phyloP scores from a whole-genome alignment of 2,888 invertebrate genomes.

The Clostera curtula region DNA sequence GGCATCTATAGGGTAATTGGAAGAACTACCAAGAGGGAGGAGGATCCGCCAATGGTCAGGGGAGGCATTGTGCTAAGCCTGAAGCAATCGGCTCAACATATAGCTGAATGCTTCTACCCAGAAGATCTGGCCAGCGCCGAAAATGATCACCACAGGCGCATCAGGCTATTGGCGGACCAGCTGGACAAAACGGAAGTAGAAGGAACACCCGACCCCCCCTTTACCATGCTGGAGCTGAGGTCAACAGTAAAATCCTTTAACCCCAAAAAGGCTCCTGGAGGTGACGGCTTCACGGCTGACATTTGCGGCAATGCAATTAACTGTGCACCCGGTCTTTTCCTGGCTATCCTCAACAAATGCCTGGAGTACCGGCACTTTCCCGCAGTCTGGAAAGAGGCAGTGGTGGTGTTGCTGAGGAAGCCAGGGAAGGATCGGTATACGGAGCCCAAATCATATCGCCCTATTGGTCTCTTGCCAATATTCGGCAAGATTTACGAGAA shows the following conservation, averaged over 20 bases:
- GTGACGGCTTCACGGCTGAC: constrained; percentile 4
- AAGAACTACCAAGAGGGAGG: constrained; percentile 1
- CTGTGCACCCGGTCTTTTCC: not conserved
- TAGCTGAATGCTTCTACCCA: constrained; percentile 6
- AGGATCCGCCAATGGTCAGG: not conserved
- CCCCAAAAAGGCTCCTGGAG: constrained; percentile 6
- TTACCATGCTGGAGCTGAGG: constrained; percentile 2
- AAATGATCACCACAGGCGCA: not conserved
- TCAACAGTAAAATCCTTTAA: constrained; percentile 1
- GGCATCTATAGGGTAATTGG: constrained; percentile 4
- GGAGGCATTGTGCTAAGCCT: constrained; percentile 3
- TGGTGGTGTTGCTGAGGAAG: not conserved
- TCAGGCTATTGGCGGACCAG: not conserved
- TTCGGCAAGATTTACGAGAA: not conserved
- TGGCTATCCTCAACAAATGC: not conserved
- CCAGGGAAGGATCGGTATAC: constrained; percentile 5
- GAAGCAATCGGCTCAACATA: constrained; percentile 1
- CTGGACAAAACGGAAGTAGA: not conserved
- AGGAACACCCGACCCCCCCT: constrained; percentile 1
- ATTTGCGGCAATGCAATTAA: constrained; percentile 2
- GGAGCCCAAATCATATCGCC: constrained; percentile 2
- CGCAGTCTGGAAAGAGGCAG: not conserved
- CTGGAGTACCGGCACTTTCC: not conserved
- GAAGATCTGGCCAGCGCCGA: not conserved
- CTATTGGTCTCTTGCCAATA: constrained; percentile 1